A percentile compares a stretch with the other conserved stretches of the same genome.
These are phyloP conservation scores for Parambassis ranga DNA, from an alignment of 2,797 vertebrate species.

Conservation along the genomic window DNA sequence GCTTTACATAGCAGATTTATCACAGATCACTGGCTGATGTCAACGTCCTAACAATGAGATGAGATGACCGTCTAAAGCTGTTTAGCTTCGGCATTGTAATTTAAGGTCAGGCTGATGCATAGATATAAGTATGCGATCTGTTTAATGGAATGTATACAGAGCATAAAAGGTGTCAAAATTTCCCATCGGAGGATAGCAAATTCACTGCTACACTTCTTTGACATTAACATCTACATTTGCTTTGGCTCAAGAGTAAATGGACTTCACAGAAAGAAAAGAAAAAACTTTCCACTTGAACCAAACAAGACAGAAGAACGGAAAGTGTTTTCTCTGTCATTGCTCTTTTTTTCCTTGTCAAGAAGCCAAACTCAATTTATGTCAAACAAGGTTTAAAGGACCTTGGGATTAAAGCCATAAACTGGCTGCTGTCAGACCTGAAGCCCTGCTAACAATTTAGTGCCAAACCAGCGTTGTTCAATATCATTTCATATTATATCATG, in stretches of 20 bases:
- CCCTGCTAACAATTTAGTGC: conserved; percentile 98
- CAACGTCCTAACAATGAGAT: conserved; percentile 77
- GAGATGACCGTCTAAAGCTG: conserved; percentile 87
- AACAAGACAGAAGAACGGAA: conserved; percentile 87
- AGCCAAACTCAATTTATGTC: conserved; percentile 99
- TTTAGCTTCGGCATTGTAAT: conserved; percentile 50
- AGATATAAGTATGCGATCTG: conserved; percentile 1
- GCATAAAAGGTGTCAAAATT: conserved; percentile 10
- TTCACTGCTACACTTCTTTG: conserved; percentile 6
- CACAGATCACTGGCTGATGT: conserved; percentile 84
- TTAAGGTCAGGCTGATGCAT: conserved; percentile 37
- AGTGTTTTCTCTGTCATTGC: conserved; percentile 80
- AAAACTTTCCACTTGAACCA: conserved; percentile 90
- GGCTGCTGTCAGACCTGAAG: conserved; percentile 98
- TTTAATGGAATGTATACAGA: not conserved
- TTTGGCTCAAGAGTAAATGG: conserved; percentile 32
- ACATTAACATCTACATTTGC: conserved; percentile 59
- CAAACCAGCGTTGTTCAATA: conserved; percentile 98
- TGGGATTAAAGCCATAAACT: conserved; percentile 99
- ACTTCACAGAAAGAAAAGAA: conserved; percentile 72
- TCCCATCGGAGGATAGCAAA: not conserved
- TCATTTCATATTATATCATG: conserved; percentile 99
- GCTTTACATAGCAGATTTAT: conserved; percentile 97
- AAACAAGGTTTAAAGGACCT: conserved; percentile 99
- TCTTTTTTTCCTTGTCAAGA: conserved; percentile 82